These are phyloP conservation scores for Eilema caniola DNA, from an alignment of 2,888 invertebrate species.

Conservation along the genomic window DNA sequence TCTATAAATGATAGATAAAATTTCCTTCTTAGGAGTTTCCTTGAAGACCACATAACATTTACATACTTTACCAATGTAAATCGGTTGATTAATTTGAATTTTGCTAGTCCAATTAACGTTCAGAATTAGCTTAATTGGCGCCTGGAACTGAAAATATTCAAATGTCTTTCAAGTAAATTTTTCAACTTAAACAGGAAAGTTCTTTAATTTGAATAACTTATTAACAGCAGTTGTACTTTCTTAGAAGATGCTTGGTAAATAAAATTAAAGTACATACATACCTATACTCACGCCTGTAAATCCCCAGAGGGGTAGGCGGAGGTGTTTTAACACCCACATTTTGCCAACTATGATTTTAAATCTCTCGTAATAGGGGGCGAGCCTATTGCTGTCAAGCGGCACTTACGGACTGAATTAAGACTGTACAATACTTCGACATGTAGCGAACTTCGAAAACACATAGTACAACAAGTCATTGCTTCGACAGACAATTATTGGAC, in stretches of 20 bases:
- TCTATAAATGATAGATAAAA: too few relatives aligned
- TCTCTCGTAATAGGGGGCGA: too few relatives aligned
- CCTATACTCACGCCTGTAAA: too few relatives aligned
- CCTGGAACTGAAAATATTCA: constrained; percentile 36
- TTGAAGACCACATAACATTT: constrained; percentile 15
- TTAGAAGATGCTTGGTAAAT: constrained; percentile 2
- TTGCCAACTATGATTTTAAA: too few relatives aligned
- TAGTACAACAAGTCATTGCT: too few relatives aligned
- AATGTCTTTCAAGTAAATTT: constrained; percentile 32
- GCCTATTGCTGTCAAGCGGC: too few relatives aligned
- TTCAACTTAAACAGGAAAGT: constrained; percentile 23
- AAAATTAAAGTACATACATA: not conserved
- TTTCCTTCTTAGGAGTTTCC: not conserved
- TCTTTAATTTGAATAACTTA: constrained; percentile 25
- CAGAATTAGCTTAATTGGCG: constrained; percentile 34
- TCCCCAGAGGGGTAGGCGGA: too few relatives aligned
- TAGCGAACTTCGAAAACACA: too few relatives aligned
- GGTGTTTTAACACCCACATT: too few relatives aligned
- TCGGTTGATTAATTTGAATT: constrained; percentile 43
- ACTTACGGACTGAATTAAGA: too few relatives aligned
- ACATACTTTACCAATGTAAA: constrained; percentile 32
- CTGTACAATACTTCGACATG: too few relatives aligned
- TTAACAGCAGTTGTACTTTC: constrained; percentile 10
- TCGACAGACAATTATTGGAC: too few relatives aligned
- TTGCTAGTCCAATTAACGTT: constrained; percentile 40